Conservation (phyloP, 64 coral and sea anemone genomes). For the Montipora sp. region DNA sequence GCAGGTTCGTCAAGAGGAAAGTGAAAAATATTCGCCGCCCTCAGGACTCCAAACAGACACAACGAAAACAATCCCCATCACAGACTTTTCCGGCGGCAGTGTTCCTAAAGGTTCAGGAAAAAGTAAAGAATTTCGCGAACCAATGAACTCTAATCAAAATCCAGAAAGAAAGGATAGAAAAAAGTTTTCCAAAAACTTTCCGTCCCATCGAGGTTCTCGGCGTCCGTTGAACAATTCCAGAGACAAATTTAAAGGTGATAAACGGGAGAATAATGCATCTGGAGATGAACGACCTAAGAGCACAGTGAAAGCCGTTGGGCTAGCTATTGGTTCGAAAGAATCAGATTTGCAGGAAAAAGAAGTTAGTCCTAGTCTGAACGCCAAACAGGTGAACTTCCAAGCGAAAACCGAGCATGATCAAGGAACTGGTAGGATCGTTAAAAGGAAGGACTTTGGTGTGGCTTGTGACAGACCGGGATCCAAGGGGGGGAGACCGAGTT, state of each 20-base stretch:
- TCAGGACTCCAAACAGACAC: neutral
- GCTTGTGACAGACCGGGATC: neutral
- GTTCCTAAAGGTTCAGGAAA: neutral
- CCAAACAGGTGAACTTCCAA: neutral
- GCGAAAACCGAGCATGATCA: neutral
- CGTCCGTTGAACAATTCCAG: neutral
- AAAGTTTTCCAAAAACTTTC: neutral
- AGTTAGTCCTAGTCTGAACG: neutral
- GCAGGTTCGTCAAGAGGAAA: slow-evolving; percentile 35
- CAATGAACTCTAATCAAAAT: neutral
- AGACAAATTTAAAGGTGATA: neutral
- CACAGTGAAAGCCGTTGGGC: neutral
- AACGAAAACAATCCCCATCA: neutral
- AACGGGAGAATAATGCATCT: neutral
- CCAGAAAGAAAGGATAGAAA: neutral
- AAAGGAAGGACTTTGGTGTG: neutral
- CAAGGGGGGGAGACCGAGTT: neutral
- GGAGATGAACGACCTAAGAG: neutral
- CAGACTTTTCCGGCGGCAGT: neutral
- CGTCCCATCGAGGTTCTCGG: neutral
- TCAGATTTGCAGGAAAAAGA: neutral
- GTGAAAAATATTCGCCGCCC: neutral
- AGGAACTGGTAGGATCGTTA: neutral
- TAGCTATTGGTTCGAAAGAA: neutral
- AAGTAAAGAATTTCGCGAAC: neutral